Percentiles rank a stretch among this genome's conserved stretches.
Evolutionary conservation across 64 coral and sea anemone species (phyloP).

Genomic region (Stichodactyla mertensii): DNA sequence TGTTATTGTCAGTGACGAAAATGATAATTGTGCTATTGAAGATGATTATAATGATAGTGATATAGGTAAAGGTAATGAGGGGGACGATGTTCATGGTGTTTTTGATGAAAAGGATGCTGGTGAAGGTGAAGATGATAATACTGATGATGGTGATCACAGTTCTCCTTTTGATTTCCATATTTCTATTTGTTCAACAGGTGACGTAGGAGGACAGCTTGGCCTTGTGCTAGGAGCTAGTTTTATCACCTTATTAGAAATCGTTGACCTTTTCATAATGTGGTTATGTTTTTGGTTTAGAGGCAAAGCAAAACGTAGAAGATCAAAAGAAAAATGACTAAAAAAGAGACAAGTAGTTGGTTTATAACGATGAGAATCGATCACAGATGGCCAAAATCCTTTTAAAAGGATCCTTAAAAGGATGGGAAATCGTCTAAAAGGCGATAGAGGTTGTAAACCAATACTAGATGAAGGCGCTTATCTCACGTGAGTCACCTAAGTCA

Average conservation of each 20-base stretch:
- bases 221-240: constrained; percentile 57
- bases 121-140: too few species aligned
- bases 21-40: background rate
- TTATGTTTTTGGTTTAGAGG: constrained; percentile 31
- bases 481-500: too few species aligned
- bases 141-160: too few species aligned
- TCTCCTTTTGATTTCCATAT: background rate
- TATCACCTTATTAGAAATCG: constrained; percentile 47
- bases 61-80: background rate
- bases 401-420: too few species aligned
- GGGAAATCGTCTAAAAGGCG: background rate
- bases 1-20: too few species aligned
- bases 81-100: background rate
- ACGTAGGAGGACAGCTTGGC: constrained; percentile 48
- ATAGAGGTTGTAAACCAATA: too few species aligned
- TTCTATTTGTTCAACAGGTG: constrained; percentile 26
- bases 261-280: constrained; percentile 38
- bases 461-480: too few species aligned
- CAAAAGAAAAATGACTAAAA: background rate
- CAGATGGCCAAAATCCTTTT: too few species aligned
- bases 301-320: background rate
- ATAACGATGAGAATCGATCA: background rate
- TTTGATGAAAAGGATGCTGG: too few species aligned
- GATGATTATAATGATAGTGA: background rate
- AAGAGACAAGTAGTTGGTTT: background rate